Conservation (phyloP, 2,888 invertebrate genomes). For the Muscina levida region DNA sequence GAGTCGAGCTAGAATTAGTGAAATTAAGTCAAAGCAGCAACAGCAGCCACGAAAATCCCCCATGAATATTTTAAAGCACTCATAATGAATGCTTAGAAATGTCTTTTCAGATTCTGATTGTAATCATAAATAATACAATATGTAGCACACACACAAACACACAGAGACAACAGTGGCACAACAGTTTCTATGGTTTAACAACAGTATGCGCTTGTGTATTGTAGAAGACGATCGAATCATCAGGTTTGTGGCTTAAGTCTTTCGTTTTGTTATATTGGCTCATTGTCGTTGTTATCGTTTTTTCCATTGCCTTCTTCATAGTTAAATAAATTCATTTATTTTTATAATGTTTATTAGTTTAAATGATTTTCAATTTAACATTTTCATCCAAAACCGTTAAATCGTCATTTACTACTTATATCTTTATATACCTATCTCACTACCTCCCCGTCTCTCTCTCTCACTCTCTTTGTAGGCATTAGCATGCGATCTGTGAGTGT, state of each 20-base stretch:
- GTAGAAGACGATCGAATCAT: constrained; percentile 1
- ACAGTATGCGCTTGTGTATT: not conserved
- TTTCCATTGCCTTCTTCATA: not conserved
- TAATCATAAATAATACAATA: constrained; percentile 31
- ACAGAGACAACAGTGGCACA: not conserved
- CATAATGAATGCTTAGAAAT: constrained; percentile 29
- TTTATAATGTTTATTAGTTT: constrained; percentile 35
- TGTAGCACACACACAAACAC: not conserved
- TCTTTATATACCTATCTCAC: no score
- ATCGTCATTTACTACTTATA: not conserved
- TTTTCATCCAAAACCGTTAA: constrained; percentile 48
- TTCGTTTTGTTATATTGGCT: constrained; percentile 38
- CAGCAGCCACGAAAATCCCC: not conserved
- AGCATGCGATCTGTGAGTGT: no score
- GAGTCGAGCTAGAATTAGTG: not conserved
- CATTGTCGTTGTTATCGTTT: constrained; percentile 40
- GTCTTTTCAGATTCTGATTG: not conserved
- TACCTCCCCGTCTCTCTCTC: no score
- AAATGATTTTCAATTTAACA: constrained; percentile 58
- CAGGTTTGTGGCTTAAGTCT: constrained; percentile 59
- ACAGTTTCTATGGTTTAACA: constrained; percentile 7
- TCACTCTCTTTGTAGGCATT: no score
- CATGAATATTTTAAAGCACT: constrained; percentile 24
- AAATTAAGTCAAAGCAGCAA: not conserved
- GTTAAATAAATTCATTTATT: constrained; percentile 53